Conservation (phyloP, 2,888 invertebrate species). For the Rotaria magnacalcarata region DNA sequence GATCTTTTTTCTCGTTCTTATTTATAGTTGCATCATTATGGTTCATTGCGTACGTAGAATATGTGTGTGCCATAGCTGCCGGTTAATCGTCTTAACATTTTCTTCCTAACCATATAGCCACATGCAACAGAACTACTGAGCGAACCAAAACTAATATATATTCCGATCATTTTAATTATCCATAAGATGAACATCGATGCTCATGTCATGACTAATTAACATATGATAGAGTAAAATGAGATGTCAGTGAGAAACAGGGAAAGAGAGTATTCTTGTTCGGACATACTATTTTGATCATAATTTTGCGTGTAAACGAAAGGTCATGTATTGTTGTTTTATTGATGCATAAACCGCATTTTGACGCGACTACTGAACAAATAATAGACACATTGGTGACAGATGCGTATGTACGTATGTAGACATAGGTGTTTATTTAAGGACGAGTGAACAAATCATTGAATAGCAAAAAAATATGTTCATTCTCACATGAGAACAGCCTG, state of each 20-base stretch:
- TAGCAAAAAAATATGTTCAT: background rate
- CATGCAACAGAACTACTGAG: background rate
- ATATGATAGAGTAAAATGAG: background rate
- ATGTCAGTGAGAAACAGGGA: background rate
- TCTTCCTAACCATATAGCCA: background rate
- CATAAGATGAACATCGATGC: background rate
- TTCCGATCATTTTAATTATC: background rate
- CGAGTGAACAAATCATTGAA: background rate
- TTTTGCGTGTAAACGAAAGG: background rate
- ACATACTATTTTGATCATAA: no score
- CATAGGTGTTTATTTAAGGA: background rate
- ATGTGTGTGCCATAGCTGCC: background rate
- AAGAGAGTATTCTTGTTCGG: no score
- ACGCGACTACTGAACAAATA: background rate
- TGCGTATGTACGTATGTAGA: background rate
- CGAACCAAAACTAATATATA: background rate
- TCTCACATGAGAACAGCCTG: background rate
- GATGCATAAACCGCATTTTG: background rate
- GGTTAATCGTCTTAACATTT: background rate
- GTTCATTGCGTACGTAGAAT: background rate
- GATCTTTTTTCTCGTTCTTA: background rate
- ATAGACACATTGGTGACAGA: conserved; percentile 18
- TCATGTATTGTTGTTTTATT: conserved; percentile 4
- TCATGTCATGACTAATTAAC: background rate
- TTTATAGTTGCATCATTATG: background rate